A percentile compares a stretch with the other conserved stretches of the same genome.
These are phyloP conservation scores for Trogon melanurus DNA, from an alignment of 2,113 vertebrate genomes.

Conservation along the genomic window DNA sequence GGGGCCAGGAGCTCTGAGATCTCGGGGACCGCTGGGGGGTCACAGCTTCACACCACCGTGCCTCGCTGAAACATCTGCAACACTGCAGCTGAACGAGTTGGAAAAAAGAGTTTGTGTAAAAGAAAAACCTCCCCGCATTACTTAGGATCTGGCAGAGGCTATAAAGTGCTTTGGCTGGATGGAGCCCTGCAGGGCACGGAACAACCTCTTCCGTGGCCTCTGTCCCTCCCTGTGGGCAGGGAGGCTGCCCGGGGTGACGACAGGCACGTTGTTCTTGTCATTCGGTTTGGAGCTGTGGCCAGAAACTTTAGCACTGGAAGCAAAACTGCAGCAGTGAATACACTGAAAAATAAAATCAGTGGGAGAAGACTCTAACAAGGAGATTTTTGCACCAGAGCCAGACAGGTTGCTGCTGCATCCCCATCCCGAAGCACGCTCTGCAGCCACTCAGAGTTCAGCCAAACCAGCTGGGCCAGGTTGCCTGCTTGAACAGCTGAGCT, in stretches of 20 bases:
- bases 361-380: not conserved
- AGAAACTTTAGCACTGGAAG: not conserved
- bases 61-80: no score
- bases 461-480: not conserved
- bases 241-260: not conserved
- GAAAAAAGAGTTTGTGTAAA: not conserved
- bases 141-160: not conserved
- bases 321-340: not conserved
- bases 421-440: not conserved
- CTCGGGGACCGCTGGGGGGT: accelerated
- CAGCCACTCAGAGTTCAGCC: not conserved
- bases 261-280: not conserved
- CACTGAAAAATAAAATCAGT: not conserved
- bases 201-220: not conserved
- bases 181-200: not conserved
- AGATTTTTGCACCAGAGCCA: not conserved
- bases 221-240: not conserved
- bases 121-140: not conserved
- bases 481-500: not conserved
- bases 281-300: not conserved
- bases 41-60: not conserved
- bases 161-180: not conserved
- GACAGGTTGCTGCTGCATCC: not conserved
- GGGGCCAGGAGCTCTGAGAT: not conserved
- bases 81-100: not conserved